Evolutionary conservation across 2,888 invertebrate genomes (phyloP).

Genomic region (Sialis fuliginosa): DNA sequence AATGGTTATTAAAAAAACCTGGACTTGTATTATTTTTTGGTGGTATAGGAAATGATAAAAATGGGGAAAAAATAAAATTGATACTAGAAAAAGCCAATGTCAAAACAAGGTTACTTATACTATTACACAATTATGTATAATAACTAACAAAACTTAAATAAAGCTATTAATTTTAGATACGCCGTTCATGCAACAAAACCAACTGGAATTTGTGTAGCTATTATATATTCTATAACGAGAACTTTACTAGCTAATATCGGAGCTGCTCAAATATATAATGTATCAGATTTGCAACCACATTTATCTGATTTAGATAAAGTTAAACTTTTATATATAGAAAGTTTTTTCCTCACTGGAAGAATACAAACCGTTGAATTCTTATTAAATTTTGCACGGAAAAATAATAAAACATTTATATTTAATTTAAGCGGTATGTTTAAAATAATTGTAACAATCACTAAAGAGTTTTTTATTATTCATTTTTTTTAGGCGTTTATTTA

Average conservation of each 20-base stretch:
- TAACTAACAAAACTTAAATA: neutral
- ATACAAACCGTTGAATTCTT: constrained; percentile 26
- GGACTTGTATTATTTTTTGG: constrained; percentile 26
- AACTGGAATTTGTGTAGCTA: constrained; percentile 32
- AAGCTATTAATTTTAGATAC: constrained; percentile 14
- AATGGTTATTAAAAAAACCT: constrained; percentile 20
- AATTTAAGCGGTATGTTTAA: constrained; percentile 29
- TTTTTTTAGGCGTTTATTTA: constrained; percentile 23
- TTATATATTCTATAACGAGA: constrained; percentile 26
- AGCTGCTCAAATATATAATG: constrained; percentile 27
- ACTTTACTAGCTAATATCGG: constrained; percentile 35
- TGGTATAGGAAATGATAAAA: constrained; percentile 30
- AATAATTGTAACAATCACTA: too few species aligned
- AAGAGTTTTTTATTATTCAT: too few species aligned
- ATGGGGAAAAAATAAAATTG: constrained; percentile 23
- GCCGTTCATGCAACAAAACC: constrained; percentile 18
- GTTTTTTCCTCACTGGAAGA: constrained; percentile 35
- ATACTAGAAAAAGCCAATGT: constrained; percentile 25
- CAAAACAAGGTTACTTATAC: constrained; percentile 19
- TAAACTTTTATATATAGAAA: constrained; percentile 32
- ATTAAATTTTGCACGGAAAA: constrained; percentile 22
- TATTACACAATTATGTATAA: neutral
- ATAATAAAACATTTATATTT: constrained; percentile 25
- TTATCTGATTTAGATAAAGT: constrained; percentile 14
- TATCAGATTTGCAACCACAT: constrained; percentile 8